Conservation (phyloP, 2,113 vertebrate genomes). For the Macquaria ambigua region DNA sequence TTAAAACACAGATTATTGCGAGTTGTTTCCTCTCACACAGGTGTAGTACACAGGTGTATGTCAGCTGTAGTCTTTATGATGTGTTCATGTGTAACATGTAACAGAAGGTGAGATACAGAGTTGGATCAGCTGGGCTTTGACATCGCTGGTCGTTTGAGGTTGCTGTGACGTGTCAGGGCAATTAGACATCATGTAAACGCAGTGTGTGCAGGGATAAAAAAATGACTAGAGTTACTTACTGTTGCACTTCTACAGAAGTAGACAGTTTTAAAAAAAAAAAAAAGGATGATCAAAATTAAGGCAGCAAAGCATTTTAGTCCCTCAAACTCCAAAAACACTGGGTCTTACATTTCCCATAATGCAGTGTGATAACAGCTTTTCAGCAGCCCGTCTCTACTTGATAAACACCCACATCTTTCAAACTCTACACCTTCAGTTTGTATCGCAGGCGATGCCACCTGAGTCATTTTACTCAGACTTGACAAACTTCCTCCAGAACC, state of each 20-base stretch:
- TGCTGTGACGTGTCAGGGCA: too few relatives aligned
- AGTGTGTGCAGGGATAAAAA: background rate
- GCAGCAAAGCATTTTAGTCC: background rate
- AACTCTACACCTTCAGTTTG: background rate
- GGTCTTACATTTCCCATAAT: background rate
- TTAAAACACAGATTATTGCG: too few relatives aligned
- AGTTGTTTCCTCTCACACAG: too few relatives aligned
- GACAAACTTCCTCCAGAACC: slow-evolving; percentile 3
- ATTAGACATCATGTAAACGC: too few relatives aligned
- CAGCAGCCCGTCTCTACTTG: background rate
- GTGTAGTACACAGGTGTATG: too few relatives aligned
- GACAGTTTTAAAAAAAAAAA: too few relatives aligned
- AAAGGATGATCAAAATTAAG: background rate
- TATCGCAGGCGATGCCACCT: background rate
- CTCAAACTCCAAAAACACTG: too few relatives aligned
- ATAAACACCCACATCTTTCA: background rate
- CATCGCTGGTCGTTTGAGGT: too few relatives aligned
- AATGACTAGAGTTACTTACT: background rate
- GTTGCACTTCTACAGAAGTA: background rate
- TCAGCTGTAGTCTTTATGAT: too few relatives aligned
- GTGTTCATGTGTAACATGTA: too few relatives aligned
- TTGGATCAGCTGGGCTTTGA: too few relatives aligned
- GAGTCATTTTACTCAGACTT: slow-evolving; percentile 25
- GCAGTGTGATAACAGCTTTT: background rate
- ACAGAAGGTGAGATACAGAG: too few relatives aligned